phyloP scores from a whole-genome alignment of 2,797 vertebrate species.

The Pygocentrus nattereri region DNA sequence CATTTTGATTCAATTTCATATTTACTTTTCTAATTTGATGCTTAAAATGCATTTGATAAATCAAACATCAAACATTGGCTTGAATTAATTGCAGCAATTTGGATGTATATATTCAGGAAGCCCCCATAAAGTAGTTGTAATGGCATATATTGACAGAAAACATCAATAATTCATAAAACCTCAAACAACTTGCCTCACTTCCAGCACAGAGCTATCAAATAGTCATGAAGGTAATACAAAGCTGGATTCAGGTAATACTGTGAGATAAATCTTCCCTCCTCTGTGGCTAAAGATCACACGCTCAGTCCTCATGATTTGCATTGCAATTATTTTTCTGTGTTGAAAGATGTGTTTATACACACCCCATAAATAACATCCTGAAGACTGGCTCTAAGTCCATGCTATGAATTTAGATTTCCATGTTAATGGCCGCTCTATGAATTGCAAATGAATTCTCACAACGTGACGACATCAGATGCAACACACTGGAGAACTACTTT shows the following conservation, averaged over 20 bases:
- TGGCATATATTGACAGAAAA: conserved; percentile 36
- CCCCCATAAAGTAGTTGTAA: conserved; percentile 32
- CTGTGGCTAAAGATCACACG: conserved; percentile 44
- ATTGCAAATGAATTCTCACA: conserved; percentile 69
- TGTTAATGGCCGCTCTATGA: conserved; percentile 66
- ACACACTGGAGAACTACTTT: conserved; percentile 38
- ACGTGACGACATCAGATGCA: conserved; percentile 62
- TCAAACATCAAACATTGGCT: background rate
- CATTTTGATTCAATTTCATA: too few relatives aligned
- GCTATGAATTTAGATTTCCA: conserved; percentile 67
- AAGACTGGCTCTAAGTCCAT: conserved; percentile 57
- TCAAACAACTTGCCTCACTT: conserved; percentile 24
- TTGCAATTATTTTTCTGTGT: conserved; percentile 65
- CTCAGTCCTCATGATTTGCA: conserved; percentile 64
- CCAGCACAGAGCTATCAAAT: conserved; percentile 34
- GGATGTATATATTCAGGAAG: conserved; percentile 21
- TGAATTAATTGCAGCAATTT: conserved; percentile 9
- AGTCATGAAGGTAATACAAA: conserved; percentile 41
- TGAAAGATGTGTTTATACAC: conserved; percentile 61
- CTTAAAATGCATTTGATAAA: conserved; percentile 4
- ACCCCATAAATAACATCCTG: conserved; percentile 61
- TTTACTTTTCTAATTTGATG: background rate
- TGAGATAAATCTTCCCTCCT: conserved; percentile 19
- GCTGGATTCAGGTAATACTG: conserved; percentile 9
- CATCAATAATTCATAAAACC: conserved; percentile 50